phyloP scores from a whole-genome alignment of 2,113 vertebrate genomes.

The Melanerpes aurifrons region DNA sequence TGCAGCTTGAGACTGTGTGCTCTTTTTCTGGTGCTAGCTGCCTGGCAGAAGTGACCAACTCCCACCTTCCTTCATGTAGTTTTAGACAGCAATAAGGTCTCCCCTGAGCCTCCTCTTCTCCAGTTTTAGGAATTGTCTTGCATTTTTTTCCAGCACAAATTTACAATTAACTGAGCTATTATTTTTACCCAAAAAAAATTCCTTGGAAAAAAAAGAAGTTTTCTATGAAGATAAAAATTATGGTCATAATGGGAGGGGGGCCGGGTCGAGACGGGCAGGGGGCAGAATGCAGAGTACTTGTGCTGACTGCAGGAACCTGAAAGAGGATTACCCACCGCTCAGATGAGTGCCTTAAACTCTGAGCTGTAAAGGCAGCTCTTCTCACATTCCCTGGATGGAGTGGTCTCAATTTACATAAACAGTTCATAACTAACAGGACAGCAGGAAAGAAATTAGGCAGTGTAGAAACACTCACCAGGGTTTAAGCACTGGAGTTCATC shows the following conservation, averaged over 20 bases:
- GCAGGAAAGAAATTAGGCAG: slow-evolving; percentile 18
- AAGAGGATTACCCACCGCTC: slow-evolving; percentile 27
- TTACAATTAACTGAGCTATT: background rate
- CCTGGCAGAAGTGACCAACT: too few species aligned
- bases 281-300: background rate
- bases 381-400: slow-evolving; percentile 13
- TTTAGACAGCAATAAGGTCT: too few species aligned
- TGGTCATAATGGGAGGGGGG: background rate
- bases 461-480: background rate
- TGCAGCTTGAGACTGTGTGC: too few species aligned
- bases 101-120: too few species aligned
- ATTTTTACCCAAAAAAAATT: background rate
- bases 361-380: slow-evolving; percentile 4
- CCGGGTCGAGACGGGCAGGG: background rate
- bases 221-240: background rate
- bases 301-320: slow-evolving; percentile 5
- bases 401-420: background rate
- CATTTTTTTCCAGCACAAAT: background rate
- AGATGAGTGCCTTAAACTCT: slow-evolving; percentile 15
- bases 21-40: too few species aligned
- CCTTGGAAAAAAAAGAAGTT: background rate
- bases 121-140: background rate
- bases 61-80: too few species aligned
- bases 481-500: background rate
- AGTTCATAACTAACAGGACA: slow-evolving; percentile 48